Evolutionary conservation across 2,113 vertebrate species (phyloP), one percentile per base, ranked within the genome.

Genomic region (Montifringilla adamsi): DNA sequence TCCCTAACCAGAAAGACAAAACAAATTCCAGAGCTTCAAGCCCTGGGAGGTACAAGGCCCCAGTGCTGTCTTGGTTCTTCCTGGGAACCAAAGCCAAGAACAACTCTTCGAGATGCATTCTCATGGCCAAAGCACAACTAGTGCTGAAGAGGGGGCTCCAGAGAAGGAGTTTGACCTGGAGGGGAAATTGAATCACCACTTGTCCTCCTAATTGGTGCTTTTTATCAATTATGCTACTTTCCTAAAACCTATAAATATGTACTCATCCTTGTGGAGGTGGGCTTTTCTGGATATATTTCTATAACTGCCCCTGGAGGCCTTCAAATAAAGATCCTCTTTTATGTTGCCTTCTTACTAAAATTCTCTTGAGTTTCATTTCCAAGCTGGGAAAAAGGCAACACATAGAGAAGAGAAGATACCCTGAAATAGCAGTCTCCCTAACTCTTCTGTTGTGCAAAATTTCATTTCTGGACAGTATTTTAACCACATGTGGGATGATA

Each of bases 401-500:
- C 13, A 13, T 2, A 76, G 3, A 50, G 2, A 31, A 60, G 46
- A 90, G 30, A 47, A 74, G 18, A n/a, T 77, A 41, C 9, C 31
- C 31, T 66, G 41, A 91, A 74, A 30, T 4, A 53, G 12, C 24
- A 53, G 17, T 53, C 5, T 75, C 16, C 10, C 19, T 70, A 44
- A 58, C 35, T 78, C 59, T 77, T 74, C 37, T 79, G 23, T 69
- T 69, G 7, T 59, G 30, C 21, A 63, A 41, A 70, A 78, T 66
- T 78, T 85, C 9, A 37, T 9, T 92, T 60, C 27, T 63, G 41
- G 27, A 39, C 15, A 56, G 4, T 69, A 56, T 84, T 33, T 83
- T 70, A 87, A 39, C 27, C 35, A 27, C 14, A 27, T 0, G 0
- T 56, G 37, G 58, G 2, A 7, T 76, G 63, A 43, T 30, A 59